These are phyloP conservation scores for Petrolisthes manimaculis DNA, from an alignment of 2,888 invertebrate genomes.

Conservation along the genomic window DNA sequence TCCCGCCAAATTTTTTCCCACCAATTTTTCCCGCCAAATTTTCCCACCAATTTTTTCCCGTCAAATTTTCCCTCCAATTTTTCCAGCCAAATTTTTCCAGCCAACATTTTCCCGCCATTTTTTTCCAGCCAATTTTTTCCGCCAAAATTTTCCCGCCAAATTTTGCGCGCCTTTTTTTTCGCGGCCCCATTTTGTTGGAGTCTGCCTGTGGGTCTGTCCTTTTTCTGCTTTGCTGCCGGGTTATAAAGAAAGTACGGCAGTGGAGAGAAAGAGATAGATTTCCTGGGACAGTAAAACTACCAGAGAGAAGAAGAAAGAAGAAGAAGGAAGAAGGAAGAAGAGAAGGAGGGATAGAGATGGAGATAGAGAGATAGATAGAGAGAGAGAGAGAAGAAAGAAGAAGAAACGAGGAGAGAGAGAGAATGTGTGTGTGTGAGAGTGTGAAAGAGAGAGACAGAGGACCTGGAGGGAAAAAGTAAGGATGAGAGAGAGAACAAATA, in stretches of 20 bases:
- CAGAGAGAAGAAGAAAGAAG: neutral
- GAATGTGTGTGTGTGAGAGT: too few relatives aligned
- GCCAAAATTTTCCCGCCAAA: neutral
- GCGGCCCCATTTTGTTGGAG: too few relatives aligned
- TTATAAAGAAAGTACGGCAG: constrained; percentile 58
- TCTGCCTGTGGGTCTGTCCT: constrained; percentile 64
- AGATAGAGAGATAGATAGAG: too few relatives aligned
- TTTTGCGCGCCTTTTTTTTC: neutral
- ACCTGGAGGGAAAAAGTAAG: neutral
- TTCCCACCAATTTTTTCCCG: too few relatives aligned
- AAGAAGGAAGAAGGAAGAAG: neutral
- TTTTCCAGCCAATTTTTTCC: neutral
- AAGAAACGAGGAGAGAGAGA: too few relatives aligned
- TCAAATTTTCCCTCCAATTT: neutral
- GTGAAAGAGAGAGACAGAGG: too few relatives aligned
- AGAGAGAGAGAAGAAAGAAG: too few relatives aligned
- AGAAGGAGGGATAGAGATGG: too few relatives aligned
- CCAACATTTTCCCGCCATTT: neutral
- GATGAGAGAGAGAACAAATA: too few relatives aligned
- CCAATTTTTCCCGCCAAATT: too few relatives aligned
- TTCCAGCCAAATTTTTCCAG: neutral
- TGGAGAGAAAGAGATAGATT: constrained; percentile 65
- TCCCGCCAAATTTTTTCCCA: neutral
- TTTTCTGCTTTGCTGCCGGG: constrained; percentile 66
- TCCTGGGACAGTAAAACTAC: constrained; percentile 49